phyloP scores from a whole-genome alignment of 2,797 vertebrate species.

The Anas bahamensis region DNA sequence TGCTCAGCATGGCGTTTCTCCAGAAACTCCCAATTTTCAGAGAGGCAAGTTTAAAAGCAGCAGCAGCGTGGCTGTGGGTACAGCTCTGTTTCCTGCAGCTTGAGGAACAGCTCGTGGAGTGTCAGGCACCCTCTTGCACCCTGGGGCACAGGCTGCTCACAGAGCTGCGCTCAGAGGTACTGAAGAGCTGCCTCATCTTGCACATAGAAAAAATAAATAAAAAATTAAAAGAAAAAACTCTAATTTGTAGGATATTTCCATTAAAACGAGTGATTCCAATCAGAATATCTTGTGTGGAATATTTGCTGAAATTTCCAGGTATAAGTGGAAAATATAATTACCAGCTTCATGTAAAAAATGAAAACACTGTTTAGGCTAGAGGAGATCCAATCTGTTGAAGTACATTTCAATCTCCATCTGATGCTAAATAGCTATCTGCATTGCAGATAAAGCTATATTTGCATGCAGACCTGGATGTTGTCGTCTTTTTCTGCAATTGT shows the following conservation, averaged over 20 bases:
- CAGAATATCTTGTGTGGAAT: not conserved
- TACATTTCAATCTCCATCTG: not conserved
- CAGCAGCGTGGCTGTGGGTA: not conserved
- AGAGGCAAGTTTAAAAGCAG: not conserved
- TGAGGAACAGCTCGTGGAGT: fast-evolving
- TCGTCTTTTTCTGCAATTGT: not conserved
- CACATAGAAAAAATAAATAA: no score
- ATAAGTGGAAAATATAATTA: slow-evolving; percentile 7
- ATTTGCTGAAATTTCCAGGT: slow-evolving; percentile 23
- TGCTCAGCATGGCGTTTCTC: fast-evolving
- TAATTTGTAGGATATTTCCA: not conserved
- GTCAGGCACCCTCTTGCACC: fast-evolving
- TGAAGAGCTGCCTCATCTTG: not conserved
- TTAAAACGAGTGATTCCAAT: not conserved
- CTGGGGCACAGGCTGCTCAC: no score
- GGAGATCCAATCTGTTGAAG: slow-evolving; percentile 1
- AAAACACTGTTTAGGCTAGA: slow-evolving; percentile 2
- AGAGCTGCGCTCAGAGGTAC: fast-evolving
- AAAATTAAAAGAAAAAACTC: not conserved
- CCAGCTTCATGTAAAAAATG: not conserved
- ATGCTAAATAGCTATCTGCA: slow-evolving; percentile 40
- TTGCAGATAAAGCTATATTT: slow-evolving; percentile 20
- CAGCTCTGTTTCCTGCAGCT: not conserved
- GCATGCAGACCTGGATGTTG: not conserved
- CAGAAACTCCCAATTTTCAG: not conserved